Base-by-base conservation (phyloP, 2,113 vertebrate species). In the Sceloporus undulatus region DNA sequence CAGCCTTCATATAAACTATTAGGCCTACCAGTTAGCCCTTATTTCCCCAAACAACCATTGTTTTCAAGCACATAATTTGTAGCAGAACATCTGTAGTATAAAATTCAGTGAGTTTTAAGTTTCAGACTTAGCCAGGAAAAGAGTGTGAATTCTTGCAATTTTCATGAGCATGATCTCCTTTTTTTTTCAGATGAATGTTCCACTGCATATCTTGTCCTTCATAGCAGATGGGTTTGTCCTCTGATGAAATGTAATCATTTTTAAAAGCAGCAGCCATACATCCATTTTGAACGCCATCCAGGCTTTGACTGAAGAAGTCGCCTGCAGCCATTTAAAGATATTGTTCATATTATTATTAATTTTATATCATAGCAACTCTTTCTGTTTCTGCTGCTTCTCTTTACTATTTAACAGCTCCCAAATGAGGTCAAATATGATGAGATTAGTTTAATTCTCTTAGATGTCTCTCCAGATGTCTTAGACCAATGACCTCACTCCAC, bases 391-490 rank as follows among this genome's bases (percentile, higher is more conserved):
- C 81, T 82, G 2, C 25, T 38, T 75, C 73, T 85, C 82, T 19
- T 10, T 23, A 38, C 52, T 86, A 89, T 85, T 71, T 78, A 83
- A 85, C 90, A 87, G 85, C 68, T 91, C 79, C 88, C 81, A 80
- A 73, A 93, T 85, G 38, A 94, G 90, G 89, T 90, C 85, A 89
- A 59, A 94, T 87, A 78, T 78, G 87, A 81, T 1, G 0, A 87
- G 89, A 92, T 92, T 88, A 81, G 59, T 84, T 91, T 87, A 88
- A 71, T 76, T 94, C 52, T 90, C 88, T 94, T 56, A 89, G 91
- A 92, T 95, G 90, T 93, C 85, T 91, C 91, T 94, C 91, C 90
- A 94, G 81, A 92, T 48, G 59, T 29, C 14, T 59, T 79, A 70
- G 34, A 78, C 52, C 29, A 7, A 66, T 90, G 93, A 94, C 90